Evolutionary conservation across 2,113 vertebrate genomes (phyloP).

Genomic region (Phalacrocorax aristotelis): DNA sequence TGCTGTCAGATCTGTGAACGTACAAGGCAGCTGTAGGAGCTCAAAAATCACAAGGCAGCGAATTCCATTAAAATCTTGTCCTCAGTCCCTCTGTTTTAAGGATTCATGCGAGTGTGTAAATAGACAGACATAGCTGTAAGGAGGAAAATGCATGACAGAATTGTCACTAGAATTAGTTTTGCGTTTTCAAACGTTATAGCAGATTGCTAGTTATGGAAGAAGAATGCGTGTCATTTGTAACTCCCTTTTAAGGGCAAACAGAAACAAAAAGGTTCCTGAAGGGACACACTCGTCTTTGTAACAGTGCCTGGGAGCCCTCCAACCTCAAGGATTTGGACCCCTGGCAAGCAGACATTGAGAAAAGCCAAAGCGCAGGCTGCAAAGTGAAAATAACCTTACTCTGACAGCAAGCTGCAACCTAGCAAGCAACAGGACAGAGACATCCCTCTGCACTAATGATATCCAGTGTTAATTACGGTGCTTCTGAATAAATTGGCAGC

Average conservation of each 20-base stretch:
- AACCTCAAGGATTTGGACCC: background rate
- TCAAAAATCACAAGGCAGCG: background rate
- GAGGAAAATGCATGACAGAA: background rate
- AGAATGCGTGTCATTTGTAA: constrained; percentile 11
- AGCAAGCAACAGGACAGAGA: background rate
- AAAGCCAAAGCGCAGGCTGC: background rate
- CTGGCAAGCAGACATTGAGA: background rate
- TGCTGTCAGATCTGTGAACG: background rate
- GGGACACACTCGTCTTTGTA: background rate
- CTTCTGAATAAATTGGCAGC: background rate
- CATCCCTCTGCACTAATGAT: background rate
- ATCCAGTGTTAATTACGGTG: background rate
- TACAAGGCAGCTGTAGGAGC: background rate
- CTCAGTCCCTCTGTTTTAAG: background rate
- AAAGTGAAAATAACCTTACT: background rate
- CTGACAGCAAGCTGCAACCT: background rate
- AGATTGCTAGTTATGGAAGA: constrained; percentile 54
- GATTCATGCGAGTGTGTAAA: background rate
- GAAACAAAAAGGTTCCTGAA: constrained; percentile 5
- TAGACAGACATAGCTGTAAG: background rate
- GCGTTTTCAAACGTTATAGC: background rate
- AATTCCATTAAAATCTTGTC: background rate
- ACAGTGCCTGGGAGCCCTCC: background rate
- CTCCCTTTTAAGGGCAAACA: constrained; percentile 58
- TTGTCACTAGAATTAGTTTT: background rate